phyloP scores from a whole-genome alignment of 2,888 invertebrate genomes.

The Ferdinandea cuprea region DNA sequence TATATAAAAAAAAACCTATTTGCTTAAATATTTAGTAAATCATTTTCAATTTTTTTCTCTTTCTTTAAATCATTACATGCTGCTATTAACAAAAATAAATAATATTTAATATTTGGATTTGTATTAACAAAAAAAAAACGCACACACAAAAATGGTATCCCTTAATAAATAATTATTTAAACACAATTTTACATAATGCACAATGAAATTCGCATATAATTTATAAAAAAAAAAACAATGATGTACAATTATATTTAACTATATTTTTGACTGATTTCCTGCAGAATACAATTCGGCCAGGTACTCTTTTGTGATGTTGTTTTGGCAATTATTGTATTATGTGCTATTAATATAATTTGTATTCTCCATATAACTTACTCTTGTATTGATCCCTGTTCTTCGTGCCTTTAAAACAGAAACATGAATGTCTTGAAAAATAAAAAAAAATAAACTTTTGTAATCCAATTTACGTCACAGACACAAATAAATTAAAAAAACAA shows the following conservation, averaged over 20 bases:
- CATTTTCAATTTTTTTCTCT: conserved; percentile 38
- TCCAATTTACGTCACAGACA: conserved; percentile 15
- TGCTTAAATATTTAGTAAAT: conserved; percentile 35
- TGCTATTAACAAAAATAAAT: conserved; percentile 56
- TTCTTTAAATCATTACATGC: conserved; percentile 67
- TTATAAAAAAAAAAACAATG: conserved; percentile 27
- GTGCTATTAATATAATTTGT: conserved; percentile 83
- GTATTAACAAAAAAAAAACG: conserved; percentile 36
- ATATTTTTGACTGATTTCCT: conserved; percentile 38
- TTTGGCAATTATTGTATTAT: conserved; percentile 82
- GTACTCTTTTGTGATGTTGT: conserved; percentile 83
- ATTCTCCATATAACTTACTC: conserved; percentile 82
- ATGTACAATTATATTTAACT: conserved; percentile 19
- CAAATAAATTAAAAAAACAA: conserved; percentile 18
- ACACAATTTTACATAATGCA: conserved; percentile 29
- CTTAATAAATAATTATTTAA: conserved; percentile 10
- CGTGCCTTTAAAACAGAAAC: conserved; percentile 79
- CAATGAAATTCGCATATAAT: conserved; percentile 56
- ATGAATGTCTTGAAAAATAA: neutral
- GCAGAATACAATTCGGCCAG: conserved; percentile 83
- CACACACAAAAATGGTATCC: conserved; percentile 66
- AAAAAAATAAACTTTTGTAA: conserved; percentile 33
- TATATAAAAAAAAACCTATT: neutral
- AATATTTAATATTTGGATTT: conserved; percentile 43
- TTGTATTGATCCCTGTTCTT: conserved; percentile 80